Conservation (phyloP, 2,888 invertebrate species). For the Oscheius sp. region DNA sequence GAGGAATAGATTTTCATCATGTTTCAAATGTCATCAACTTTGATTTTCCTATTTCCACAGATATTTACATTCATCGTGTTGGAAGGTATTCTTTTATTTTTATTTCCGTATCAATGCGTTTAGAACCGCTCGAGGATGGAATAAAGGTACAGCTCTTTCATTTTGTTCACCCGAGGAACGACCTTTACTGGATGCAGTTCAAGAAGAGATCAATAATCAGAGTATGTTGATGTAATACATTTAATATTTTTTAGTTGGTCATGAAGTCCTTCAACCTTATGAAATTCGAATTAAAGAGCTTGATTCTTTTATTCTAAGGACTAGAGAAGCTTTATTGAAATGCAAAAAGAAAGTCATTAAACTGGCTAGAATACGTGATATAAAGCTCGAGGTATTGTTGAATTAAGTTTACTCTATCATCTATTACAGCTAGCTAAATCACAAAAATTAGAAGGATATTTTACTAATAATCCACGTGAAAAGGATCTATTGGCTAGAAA, state of each 20-base stretch:
- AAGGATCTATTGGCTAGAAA: conserved; percentile 66
- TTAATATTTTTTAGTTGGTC: conserved; percentile 62
- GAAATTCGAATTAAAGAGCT: conserved; percentile 94
- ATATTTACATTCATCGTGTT: conserved; percentile 93
- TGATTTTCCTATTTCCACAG: conserved; percentile 91
- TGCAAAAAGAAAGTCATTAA: conserved; percentile 92
- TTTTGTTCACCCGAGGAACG: conserved; percentile 66
- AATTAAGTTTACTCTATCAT: too few relatives aligned
- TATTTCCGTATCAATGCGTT: conserved; percentile 98
- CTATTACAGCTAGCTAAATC: conserved; percentile 54
- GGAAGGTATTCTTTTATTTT: conserved; percentile 92
- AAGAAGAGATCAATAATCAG: conserved; percentile 76
- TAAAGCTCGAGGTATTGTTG: conserved; percentile 86
- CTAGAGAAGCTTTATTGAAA: conserved; percentile 93
- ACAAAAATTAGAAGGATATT: conserved; percentile 55
- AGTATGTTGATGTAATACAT: conserved; percentile 42
- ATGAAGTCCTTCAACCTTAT: conserved; percentile 81
- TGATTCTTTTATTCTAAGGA: conserved; percentile 93
- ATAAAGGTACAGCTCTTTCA: conserved; percentile 72
- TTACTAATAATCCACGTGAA: conserved; percentile 70
- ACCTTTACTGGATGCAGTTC: conserved; percentile 56
- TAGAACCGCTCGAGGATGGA: conserved; percentile 77
- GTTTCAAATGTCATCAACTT: conserved; percentile 98
- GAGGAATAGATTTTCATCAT: conserved; percentile 97
- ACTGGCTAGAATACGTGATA: conserved; percentile 94